These are phyloP conservation scores for Hypolimnas misippus DNA, from an alignment of 2,888 invertebrate species.

Conservation along the genomic window DNA sequence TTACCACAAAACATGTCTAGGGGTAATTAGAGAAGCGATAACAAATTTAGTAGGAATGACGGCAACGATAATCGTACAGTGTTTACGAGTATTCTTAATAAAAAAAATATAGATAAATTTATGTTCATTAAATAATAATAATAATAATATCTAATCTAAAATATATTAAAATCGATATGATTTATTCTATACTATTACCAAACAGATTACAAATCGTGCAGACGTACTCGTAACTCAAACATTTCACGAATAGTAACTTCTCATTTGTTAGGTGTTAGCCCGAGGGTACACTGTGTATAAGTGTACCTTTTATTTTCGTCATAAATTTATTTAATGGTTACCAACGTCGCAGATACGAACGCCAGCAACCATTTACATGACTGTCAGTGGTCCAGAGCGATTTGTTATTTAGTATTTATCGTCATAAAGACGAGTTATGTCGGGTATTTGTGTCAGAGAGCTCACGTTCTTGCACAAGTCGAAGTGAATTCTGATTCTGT, in stretches of 20 bases:
- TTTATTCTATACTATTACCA: not conserved
- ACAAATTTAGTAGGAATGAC: not conserved
- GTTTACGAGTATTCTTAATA: not conserved
- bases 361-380: slow-evolving; percentile 55
- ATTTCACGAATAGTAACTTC: slow-evolving; percentile 35
- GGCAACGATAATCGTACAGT: not conserved
- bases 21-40: not conserved
- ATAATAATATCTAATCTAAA: no score
- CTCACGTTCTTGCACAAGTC: slow-evolving; percentile 32
- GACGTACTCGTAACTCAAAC: slow-evolving; percentile 22
- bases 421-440: slow-evolving; percentile 65
- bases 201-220: slow-evolving; percentile 13
- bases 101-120: not conserved
- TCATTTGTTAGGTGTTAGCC: slow-evolving; percentile 34
- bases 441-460: slow-evolving; percentile 57
- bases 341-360: slow-evolving; percentile 47
- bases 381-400: slow-evolving; percentile 58
- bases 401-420: slow-evolving; percentile 60
- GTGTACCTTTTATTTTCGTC: slow-evolving; percentile 43
- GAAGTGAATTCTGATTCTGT: slow-evolving; percentile 25
- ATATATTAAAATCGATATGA: not conserved
- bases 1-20: not conserved
- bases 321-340: slow-evolving; percentile 60
- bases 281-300: slow-evolving; percentile 25
- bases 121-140: no score